These are phyloP conservation scores for Catharus fuscescens DNA, from an alignment of 2,113 vertebrate species.

Conservation along the genomic window DNA sequence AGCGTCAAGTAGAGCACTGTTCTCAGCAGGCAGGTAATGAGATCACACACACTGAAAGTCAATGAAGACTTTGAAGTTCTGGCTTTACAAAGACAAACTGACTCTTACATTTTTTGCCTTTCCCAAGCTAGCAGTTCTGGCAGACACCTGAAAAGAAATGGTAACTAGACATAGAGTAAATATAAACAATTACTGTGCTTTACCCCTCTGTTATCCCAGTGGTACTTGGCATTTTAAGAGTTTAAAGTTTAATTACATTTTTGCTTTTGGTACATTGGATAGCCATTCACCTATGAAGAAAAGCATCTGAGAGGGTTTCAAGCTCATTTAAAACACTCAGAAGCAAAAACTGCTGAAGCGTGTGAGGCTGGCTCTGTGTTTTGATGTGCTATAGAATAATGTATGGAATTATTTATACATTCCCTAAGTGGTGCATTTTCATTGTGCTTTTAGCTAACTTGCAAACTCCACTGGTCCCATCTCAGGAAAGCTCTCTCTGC, in stretches of 20 bases:
- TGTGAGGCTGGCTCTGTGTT: constrained; percentile 42
- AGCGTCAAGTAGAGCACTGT: not conserved
- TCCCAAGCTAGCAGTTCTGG: constrained; percentile 17
- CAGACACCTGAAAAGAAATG: constrained; percentile 35
- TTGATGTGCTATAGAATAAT: constrained; percentile 46
- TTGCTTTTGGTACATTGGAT: constrained; percentile 67
- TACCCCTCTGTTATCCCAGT: constrained; percentile 45
- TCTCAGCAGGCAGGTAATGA: constrained; percentile 10
- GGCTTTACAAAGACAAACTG: constrained; percentile 8
- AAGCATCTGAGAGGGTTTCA: constrained; percentile 42
- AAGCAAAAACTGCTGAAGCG: constrained; percentile 34
- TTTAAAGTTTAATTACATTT: constrained; percentile 73
- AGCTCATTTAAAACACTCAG: constrained; percentile 59
- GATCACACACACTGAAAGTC: constrained; percentile 19
- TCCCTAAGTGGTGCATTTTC: not conserved
- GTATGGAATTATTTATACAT: constrained; percentile 51
- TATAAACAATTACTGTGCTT: constrained; percentile 61
- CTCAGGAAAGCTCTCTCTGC: not conserved
- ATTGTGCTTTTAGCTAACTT: constrained; percentile 12
- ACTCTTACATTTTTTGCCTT: constrained; percentile 3
- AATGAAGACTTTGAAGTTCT: constrained; percentile 30
- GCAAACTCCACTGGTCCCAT: not conserved
- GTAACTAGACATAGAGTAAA: constrained; percentile 56
- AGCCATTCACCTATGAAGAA: constrained; percentile 67
- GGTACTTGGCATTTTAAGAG: constrained; percentile 61